Conservation (phyloP, 1,140 invertebrate genomes). For the Drepana arcuata region DNA sequence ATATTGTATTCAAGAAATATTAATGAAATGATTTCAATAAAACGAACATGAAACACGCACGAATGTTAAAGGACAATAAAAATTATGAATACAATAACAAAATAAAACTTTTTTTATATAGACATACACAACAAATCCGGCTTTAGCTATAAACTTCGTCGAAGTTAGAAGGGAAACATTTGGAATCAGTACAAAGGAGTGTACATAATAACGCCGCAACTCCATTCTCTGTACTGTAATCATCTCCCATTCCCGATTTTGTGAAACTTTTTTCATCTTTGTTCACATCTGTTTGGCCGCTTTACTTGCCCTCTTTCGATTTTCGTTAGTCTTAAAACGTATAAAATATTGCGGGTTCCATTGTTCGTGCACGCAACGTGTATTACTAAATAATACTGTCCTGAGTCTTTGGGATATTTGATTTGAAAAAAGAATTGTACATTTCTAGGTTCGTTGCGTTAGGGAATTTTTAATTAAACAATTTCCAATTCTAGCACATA, state of each 20-base stretch:
- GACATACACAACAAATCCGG: slow-evolving; percentile 31
- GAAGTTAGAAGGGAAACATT: slow-evolving; percentile 47
- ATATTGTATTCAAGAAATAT: too few species aligned
- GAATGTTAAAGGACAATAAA: slow-evolving; percentile 40
- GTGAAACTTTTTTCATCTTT: slow-evolving; percentile 60
- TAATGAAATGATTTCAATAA: too few species aligned
- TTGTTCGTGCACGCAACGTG: too few species aligned
- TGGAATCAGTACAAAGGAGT: slow-evolving; percentile 51
- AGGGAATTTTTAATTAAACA: too few species aligned
- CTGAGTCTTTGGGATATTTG: too few species aligned
- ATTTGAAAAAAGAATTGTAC: too few species aligned
- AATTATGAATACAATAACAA: too few species aligned
- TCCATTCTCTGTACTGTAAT: slow-evolving; percentile 64
- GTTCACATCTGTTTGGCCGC: slow-evolving; percentile 47
- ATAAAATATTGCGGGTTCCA: too few species aligned
- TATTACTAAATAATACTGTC: too few species aligned
- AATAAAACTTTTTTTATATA: slow-evolving; percentile 49
- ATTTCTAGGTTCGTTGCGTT: too few species aligned
- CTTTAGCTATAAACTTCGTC: slow-evolving; percentile 35
- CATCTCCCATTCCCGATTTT: slow-evolving; percentile 32
- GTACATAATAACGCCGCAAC: slow-evolving; percentile 53
- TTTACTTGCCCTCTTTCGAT: slow-evolving; percentile 33
- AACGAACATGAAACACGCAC: too few species aligned
- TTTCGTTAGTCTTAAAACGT: slow-evolving; percentile 13
- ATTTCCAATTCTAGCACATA: too few species aligned